Base-by-base conservation (phyloP, 2,797 vertebrate genomes). In the Spondyliosoma cantharus region DNA sequence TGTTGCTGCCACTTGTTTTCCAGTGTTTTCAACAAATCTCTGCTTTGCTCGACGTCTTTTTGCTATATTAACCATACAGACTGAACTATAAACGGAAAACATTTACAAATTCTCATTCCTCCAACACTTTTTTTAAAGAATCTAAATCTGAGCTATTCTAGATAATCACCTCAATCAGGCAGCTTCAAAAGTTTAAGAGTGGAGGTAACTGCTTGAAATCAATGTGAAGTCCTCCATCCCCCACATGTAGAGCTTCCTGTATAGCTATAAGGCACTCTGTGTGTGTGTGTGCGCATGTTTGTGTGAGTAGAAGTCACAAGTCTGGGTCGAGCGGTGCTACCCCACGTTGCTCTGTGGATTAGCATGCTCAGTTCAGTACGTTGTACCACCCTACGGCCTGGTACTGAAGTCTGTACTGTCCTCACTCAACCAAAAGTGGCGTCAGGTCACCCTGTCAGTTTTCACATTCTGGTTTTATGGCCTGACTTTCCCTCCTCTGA, bases 381-480 rank as follows among this genome's bases (percentile, higher is more conserved):
- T 65, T 78, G 76, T 86, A 78, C 81, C 80, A 81, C n/a, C 45
- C 57, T 37, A 27, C 72, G 61, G 64, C 70, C 65, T 86, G 80
- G 82, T 81, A 81, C 89, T 70, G 42, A 59, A 69, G 67, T 79
- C 74, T 82, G 64, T 22, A 27, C 71, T 66, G 42, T 82, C 64
- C 72, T 84, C 62, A 76, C 48, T 59, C 71, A 17, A 78, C 56
- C 54, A 75, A 77, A 80, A 78, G 19, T 76, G 60, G 56, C 42
- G 42, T 83, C 56, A 81, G 65, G 63, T 86, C 74, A 62, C 46
- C 45, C 32, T 70, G 50, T 87, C 71, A 22, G 58, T 58, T 89
- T 82, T 88, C 69, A 66, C 76, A 88, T 88, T 89, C 65, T 83
- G 78, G 74, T 85, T 84, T 90, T 56, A 65, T 84, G 7, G 67